These are phyloP conservation scores for Protobothrops mucrosquamatus DNA, from an alignment of 2,113 vertebrate species.

Conservation along the genomic window DNA sequence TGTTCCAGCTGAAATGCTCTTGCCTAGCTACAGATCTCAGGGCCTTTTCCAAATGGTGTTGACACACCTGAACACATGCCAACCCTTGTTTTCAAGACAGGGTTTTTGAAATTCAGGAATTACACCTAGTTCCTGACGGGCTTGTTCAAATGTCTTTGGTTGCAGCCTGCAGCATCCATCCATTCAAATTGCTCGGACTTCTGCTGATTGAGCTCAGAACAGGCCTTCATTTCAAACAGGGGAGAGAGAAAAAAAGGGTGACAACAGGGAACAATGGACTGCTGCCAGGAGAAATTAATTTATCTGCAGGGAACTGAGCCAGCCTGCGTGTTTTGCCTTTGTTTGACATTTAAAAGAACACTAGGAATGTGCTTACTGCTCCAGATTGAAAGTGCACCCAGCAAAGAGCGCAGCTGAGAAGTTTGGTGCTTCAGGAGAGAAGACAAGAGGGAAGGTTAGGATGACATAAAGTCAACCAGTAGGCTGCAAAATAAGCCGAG, in stretches of 20 bases:
- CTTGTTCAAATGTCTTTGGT: background rate
- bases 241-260: background rate
- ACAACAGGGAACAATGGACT: constrained; percentile 53
- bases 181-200: background rate
- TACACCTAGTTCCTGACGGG: background rate
- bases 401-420: constrained; percentile 9
- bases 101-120: background rate
- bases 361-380: constrained; percentile 10
- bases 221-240: constrained; percentile 7
- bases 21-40: background rate
- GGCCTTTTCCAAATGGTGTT: background rate
- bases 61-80: background rate
- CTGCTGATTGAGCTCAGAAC: background rate
- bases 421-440: background rate
- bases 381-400: constrained; percentile 2
- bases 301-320: background rate
- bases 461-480: background rate
- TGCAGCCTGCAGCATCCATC: background rate
- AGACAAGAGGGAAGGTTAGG: background rate
- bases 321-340: background rate
- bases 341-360: constrained; percentile 20
- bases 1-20: background rate
- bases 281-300: constrained; percentile 71
- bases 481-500: background rate
- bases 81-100: background rate